Evolutionary conservation across 1,140 invertebrate genomes (phyloP), one percentile per base, ranked within the genome.

Genomic region (Elymnias hypermnestra): DNA sequence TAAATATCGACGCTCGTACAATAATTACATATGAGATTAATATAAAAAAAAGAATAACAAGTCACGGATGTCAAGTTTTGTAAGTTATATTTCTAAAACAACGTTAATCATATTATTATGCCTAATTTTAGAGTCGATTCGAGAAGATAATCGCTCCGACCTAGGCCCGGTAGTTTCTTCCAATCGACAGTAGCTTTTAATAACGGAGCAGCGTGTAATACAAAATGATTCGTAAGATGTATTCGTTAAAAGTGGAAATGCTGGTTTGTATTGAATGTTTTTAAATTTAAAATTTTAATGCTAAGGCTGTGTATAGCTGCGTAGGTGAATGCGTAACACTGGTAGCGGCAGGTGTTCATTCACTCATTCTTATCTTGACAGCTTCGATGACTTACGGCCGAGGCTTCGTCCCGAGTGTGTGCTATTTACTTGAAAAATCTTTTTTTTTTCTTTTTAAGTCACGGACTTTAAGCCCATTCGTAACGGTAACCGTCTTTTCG

Each of bases 351-450:
- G 81, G 78, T 83, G 81, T 77, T 72, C 78, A 74, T 83, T 84
- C 77, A 77, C 56, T 82, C 78, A 77, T 83, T 83, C 76, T 83
- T 83, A 83, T 84, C 81, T 83, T 79, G 81, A 83, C 81, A 84
- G 76, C 62, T 73, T 72, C 66, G 81, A 84, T 84, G 81, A 84
- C 73, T 84, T 83, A 84, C 81, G 77, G 56, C 62, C 56, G 56
- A 60, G 62, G 45, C 61, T 57, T 37, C 42, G 57, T 63, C 63
- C 70, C 57, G 59, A 63, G 70, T 78, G 74, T 79, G 65, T 77
- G 64, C 69, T 75, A 74, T 84, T 83, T 72, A 66, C 57, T 70
- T 63, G 29, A 18, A 58, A 47, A 23, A 26, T 21, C 6, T 12
- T 5, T 5, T 40, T 48, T 49, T 61, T 46, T 44, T 45, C 63